A percentile compares a stretch with the other conserved stretches of the same genome.
These are phyloP conservation scores for Hippoglossus stenolepis DNA, from an alignment of 2,113 vertebrate species.

Conservation along the genomic window DNA sequence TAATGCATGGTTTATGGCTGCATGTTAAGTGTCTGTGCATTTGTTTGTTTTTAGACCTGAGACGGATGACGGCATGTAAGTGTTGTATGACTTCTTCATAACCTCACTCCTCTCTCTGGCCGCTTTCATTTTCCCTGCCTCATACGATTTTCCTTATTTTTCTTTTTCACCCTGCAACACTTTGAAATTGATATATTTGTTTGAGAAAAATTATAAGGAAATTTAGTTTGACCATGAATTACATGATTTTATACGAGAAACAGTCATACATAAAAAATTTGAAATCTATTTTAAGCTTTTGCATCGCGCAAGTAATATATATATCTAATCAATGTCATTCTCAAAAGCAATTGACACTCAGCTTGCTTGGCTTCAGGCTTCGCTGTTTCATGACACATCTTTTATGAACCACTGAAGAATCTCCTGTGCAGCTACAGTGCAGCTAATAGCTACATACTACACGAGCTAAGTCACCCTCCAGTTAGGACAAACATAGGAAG, in stretches of 20 bases:
- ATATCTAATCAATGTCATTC: not conserved
- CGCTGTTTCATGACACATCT: not conserved
- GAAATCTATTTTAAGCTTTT: not conserved
- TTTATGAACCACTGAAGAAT: not conserved
- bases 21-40: slow-evolving; percentile 86
- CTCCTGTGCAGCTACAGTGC: not conserved
- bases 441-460: not conserved
- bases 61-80: slow-evolving; percentile 92
- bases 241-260: no score
- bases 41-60: slow-evolving; percentile 89
- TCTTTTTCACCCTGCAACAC: not conserved
- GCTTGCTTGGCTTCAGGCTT: slow-evolving; percentile 1
- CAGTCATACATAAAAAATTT: not conserved
- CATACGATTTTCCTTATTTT: not conserved
- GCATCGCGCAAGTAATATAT: not conserved
- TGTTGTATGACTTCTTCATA: slow-evolving; percentile 84
- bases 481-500: not conserved
- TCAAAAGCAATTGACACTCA: not conserved
- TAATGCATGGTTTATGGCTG: slow-evolving; percentile 72
- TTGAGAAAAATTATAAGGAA: no score
- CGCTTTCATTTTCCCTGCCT: not conserved
- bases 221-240: no score
- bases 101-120: slow-evolving; percentile 22
- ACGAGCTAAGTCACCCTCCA: no score
- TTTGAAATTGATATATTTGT: no score